Conservation (phyloP, 2,888 invertebrate species). For the Merodon equestris region DNA sequence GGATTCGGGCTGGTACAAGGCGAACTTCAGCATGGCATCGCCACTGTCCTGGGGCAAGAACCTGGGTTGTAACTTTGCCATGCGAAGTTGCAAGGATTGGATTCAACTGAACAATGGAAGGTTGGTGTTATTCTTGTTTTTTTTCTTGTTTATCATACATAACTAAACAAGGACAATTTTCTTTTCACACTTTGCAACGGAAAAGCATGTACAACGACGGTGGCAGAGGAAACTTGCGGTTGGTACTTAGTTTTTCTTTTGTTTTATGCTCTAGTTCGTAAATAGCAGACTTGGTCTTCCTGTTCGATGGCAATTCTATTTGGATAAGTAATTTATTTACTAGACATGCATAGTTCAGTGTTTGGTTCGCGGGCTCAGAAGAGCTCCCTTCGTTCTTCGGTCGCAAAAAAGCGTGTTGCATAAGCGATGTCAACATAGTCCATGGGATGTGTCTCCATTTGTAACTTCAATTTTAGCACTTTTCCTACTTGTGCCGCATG, state of each 20-base stretch:
- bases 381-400: no score
- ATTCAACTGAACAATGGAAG: slow-evolving; percentile 87
- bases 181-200: slow-evolving; percentile 14
- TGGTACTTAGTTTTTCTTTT: slow-evolving; percentile 6
- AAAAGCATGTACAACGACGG: slow-evolving; percentile 40
- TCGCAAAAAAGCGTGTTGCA: no score
- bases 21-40: slow-evolving; percentile 93
- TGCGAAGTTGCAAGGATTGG: slow-evolving; percentile 98
- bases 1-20: slow-evolving; percentile 98
- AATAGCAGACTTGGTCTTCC: no score
- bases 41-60: slow-evolving; percentile 93
- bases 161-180: background rate
- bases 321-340: no score
- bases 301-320: no score
- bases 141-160: background rate
- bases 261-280: background rate
- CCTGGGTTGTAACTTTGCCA: slow-evolving; percentile 96
- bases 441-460: no score
- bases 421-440: no score
- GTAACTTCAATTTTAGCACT: no score
- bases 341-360: no score
- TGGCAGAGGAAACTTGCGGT: slow-evolving; percentile 37
- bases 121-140: slow-evolving; percentile 76
- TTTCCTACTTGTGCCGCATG: no score
- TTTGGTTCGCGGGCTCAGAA: no score